A percentile compares a stretch with the other conserved stretches of the same genome.
Conservation (phyloP, 2,888 invertebrate genomes). For the Conus canariensis region DNA sequence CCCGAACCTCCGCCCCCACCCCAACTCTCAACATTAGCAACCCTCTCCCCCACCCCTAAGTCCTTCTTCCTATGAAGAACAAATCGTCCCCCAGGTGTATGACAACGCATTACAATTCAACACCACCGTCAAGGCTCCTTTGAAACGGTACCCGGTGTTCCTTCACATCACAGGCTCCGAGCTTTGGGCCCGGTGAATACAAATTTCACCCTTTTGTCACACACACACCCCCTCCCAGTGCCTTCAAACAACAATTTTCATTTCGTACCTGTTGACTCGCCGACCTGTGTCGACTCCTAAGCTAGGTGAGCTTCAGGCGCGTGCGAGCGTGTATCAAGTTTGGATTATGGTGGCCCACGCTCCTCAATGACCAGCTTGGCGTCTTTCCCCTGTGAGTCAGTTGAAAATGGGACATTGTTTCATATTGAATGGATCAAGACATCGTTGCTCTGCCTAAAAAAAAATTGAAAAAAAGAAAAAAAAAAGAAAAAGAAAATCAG, state of each 20-base stretch:
- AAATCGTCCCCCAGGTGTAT: not conserved
- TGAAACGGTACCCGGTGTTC: not conserved
- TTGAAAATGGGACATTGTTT: not conserved
- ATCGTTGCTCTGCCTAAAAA: no score
- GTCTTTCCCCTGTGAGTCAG: not conserved
- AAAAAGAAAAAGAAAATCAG: no score
- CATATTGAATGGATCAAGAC: not conserved
- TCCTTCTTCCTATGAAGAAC: no score
- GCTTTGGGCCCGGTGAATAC: not conserved
- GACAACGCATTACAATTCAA: slow-evolving; percentile 16
- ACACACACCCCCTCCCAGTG: not conserved
- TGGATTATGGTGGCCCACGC: not conserved
- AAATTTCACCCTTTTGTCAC: slow-evolving; percentile 25
- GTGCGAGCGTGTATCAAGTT: not conserved
- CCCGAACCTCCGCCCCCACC: no score
- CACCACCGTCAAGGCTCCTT: not conserved
- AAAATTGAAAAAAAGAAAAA: no score
- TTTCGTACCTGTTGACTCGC: not conserved
- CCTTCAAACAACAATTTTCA: slow-evolving; percentile 13
- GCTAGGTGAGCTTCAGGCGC: not conserved
- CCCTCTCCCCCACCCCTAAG: no score
- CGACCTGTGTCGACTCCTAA: not conserved
- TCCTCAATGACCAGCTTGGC: not conserved
- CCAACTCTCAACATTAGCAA: no score
- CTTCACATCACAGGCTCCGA: not conserved